These are phyloP conservation scores for Formica selysi DNA, from an alignment of 1,140 invertebrate species.

Conservation along the genomic window DNA sequence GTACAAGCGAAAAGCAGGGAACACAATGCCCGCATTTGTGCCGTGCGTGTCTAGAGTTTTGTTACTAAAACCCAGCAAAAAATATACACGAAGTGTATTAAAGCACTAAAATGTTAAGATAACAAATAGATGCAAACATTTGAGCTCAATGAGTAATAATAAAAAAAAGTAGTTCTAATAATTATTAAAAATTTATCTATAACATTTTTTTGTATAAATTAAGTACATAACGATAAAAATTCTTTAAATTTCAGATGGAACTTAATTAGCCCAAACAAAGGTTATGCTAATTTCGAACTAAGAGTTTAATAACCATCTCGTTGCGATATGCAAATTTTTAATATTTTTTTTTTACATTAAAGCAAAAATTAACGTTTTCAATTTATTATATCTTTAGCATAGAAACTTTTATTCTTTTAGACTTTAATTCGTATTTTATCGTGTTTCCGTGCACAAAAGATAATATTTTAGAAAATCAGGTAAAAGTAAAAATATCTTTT, in stretches of 20 bases:
- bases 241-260: neutral
- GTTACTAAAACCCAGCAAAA: conserved; percentile 22
- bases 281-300: neutral
- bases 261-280: neutral
- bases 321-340: neutral
- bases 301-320: neutral
- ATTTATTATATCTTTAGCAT: neutral
- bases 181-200: neutral
- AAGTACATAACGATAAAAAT: neutral
- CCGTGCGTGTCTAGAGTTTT: conserved; percentile 15
- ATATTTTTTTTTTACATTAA: neutral
- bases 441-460: neutral
- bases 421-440: neutral
- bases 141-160: neutral
- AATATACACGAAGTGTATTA: neutral
- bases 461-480: neutral
- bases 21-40: conserved; percentile 42
- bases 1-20: conserved; percentile 15
- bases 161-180: neutral
- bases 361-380: neutral
- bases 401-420: neutral
- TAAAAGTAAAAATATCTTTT: neutral
- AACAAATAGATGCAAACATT: conserved; percentile 8
- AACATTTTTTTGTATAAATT: neutral
- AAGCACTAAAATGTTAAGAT: neutral